Evolutionary conservation across 2,797 vertebrate genomes (phyloP), one percentile per base, ranked within the genome.

Genomic region (Sardinella longiceps): DNA sequence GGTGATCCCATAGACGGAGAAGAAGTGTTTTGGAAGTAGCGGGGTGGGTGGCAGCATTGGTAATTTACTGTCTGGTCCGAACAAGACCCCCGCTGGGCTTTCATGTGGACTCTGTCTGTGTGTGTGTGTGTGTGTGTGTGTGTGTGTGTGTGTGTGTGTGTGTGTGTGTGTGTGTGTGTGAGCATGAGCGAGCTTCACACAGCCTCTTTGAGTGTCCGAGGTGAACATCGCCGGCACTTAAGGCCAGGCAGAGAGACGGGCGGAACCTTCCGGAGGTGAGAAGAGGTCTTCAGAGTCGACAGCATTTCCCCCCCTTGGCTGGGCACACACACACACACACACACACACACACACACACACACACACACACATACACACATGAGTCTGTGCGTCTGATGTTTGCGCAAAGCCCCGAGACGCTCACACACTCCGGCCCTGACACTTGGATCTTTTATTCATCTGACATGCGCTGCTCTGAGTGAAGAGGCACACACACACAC

Each of bases 391-490:
- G 28, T 81, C 46, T 81, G 46, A 48, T 74, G 66, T 74, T 33
- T 74, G 81, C 70, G n/a, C 48, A 74, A 81, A 46, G 39, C 56
- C 50, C 51, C 30, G 12, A 82, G 48, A 81, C 23, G 43, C 85
- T 77, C 33, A 3, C 66, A 70, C 77, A 58, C 77, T 3, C 85
- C 80, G 56, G 58, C 25, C 45, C 18, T 37, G 58, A 23, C 80
- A 70, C 48, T 85, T 33, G 60, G 63, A 80, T 85, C 39, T 77
- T 86, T 86, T 81, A 84, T 88, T 86, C 77, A 86, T 86, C 56
- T 56, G 50, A 84, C 39, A 58, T 43, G 46, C 53, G 46, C 81
- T 86, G 51, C 66, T 74, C 39, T 74, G 30, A 74, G 66, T 20
- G 11, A 33, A 37, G 66, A 33, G 66, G 66, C n/a, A n/a, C n/a